These are phyloP conservation scores for Gobiocypris rarus DNA, from an alignment of 2,113 vertebrate species.

Conservation along the genomic window DNA sequence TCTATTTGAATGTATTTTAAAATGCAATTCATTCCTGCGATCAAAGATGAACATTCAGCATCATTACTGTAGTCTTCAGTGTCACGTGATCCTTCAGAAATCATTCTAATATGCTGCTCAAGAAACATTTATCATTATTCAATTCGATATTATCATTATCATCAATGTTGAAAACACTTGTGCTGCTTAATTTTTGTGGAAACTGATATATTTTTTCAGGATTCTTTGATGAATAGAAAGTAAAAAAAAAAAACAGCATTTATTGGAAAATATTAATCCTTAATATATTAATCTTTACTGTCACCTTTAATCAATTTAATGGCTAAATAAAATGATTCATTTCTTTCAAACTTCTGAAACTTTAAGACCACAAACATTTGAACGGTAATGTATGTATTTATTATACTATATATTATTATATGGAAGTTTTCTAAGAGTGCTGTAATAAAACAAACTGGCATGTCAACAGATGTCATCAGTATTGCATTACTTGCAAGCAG, in stretches of 20 bases:
- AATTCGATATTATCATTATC: too few species aligned
- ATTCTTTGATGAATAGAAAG: not conserved
- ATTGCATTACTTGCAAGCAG: not conserved
- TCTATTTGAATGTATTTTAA: not conserved
- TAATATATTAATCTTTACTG: not conserved
- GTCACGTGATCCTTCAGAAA: not conserved
- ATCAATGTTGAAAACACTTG: not conserved
- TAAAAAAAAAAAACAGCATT: too few species aligned
- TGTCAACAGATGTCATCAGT: constrained; percentile 3
- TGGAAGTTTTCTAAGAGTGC: not conserved
- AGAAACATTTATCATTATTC: not conserved
- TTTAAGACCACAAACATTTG: not conserved
- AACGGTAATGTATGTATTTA: not conserved
- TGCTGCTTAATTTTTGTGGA: not conserved
- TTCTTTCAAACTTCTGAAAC: too few species aligned
- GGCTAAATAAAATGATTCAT: not conserved
- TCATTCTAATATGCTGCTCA: not conserved
- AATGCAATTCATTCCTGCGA: not conserved
- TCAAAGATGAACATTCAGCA: not conserved
- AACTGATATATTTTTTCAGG: not conserved
- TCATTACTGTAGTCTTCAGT: not conserved
- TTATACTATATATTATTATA: not conserved
- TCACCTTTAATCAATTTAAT: not conserved
- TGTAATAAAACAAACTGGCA: not conserved
- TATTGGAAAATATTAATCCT: not conserved